Conservation (phyloP, 30 jellyfish, hydroid and myxozoan species). For the Pseudorhiza aurosa region DNA sequence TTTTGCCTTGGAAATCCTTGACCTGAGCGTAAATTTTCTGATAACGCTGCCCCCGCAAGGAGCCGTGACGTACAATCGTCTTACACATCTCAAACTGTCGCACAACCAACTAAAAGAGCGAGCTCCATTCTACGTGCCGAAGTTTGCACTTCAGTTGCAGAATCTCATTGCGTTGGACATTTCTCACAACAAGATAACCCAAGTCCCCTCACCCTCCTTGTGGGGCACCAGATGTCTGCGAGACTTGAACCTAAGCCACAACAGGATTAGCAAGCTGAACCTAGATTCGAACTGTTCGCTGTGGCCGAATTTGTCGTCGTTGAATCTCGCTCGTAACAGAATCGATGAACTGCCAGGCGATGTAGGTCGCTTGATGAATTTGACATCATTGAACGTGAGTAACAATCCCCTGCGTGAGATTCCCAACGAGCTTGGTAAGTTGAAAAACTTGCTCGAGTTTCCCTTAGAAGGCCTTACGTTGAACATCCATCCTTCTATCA, state of each 20-base stretch:
- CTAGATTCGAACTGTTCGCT: slow-evolving; percentile 27
- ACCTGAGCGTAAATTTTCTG: slow-evolving; percentile 70
- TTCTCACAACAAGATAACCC: slow-evolving; percentile 76
- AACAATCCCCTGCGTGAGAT: slow-evolving; percentile 60
- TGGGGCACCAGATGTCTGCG: slow-evolving; percentile 79
- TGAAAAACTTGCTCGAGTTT: slow-evolving; percentile 62
- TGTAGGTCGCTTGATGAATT: slow-evolving; percentile 59
- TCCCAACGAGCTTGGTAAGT: slow-evolving; percentile 88
- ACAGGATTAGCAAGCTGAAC: slow-evolving; percentile 65
- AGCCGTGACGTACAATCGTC: slow-evolving; percentile 33
- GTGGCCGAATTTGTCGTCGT: slow-evolving; percentile 56
- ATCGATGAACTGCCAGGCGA: slow-evolving; percentile 58
- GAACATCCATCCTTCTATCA: slow-evolving; percentile 63
- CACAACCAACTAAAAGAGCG: slow-evolving; percentile 70
- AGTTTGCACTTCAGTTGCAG: slow-evolving; percentile 66
- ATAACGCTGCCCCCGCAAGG: slow-evolving; percentile 64
- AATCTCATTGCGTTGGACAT: slow-evolving; percentile 58
- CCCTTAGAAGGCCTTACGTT: slow-evolving; percentile 70
- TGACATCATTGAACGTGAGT: slow-evolving; percentile 71
- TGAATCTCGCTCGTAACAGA: slow-evolving; percentile 66
- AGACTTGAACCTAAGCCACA: slow-evolving; percentile 70
- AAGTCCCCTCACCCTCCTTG: slow-evolving; percentile 77
- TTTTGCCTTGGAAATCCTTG: slow-evolving; percentile 63
- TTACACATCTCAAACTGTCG: slow-evolving; percentile 65
- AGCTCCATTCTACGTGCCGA: slow-evolving; percentile 85